phyloP scores from a whole-genome alignment of 2,888 invertebrate species.

The Odontomyia ornata region DNA sequence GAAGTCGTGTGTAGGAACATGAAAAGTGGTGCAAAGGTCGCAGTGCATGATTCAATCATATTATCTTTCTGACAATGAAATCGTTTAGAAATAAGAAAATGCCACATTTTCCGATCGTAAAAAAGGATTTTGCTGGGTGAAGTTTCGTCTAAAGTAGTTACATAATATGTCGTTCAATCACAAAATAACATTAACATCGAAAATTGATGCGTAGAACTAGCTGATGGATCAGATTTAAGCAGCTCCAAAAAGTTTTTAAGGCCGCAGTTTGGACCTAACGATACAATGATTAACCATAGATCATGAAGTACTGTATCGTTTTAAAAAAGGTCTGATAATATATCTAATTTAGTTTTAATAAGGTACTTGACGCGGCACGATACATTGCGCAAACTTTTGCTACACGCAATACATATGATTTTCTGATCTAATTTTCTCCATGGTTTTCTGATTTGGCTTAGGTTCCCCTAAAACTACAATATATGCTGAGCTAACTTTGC shows the following conservation, averaged over 20 bases:
- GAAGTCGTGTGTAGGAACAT: constrained; percentile 87
- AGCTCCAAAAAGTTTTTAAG: constrained; percentile 88
- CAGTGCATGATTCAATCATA: constrained; percentile 80
- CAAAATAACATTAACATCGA: constrained; percentile 92
- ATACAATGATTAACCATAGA: constrained; percentile 90
- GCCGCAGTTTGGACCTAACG: constrained; percentile 88
- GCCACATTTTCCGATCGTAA: constrained; percentile 84
- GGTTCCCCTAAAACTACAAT: too few relatives aligned
- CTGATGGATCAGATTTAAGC: constrained; percentile 80
- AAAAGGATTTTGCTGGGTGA: constrained; percentile 95
- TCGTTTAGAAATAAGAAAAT: constrained; percentile 91
- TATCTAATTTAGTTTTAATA: constrained; percentile 92
- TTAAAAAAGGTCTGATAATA: constrained; percentile 92
- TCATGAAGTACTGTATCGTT: constrained; percentile 89
- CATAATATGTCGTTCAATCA: constrained; percentile 89
- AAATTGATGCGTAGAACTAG: constrained; percentile 87
- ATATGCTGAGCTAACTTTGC: too few relatives aligned
- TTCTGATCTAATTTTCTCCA: constrained; percentile 78
- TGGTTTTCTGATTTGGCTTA: constrained; percentile 69
- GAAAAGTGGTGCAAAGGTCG: constrained; percentile 81
- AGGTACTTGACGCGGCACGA: constrained; percentile 87
- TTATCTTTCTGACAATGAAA: constrained; percentile 90
- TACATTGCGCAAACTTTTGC: constrained; percentile 91
- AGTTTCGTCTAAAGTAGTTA: constrained; percentile 96
- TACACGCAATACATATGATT: constrained; percentile 82